These are phyloP conservation scores for Margaritifera margaritifera DNA, from an alignment of 2,888 invertebrate species.

Conservation along the genomic window DNA sequence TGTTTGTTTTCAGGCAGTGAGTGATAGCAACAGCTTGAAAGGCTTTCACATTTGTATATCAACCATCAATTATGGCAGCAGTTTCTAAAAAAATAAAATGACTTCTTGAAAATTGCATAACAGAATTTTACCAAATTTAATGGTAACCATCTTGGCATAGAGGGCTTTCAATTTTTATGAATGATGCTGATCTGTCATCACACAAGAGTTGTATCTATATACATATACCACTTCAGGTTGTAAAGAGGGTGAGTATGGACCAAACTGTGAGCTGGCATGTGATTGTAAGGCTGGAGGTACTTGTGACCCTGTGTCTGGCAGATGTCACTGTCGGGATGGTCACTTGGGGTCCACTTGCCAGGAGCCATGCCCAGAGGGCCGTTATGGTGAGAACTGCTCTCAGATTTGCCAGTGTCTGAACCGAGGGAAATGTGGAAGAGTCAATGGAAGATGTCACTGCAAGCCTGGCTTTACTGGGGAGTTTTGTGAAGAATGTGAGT, in stretches of 20 bases:
- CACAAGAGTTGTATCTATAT: too few relatives aligned
- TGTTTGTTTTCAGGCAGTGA: too few relatives aligned
- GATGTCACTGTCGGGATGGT: conserved; percentile 67
- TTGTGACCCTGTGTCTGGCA: conserved; percentile 65
- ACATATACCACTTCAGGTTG: conserved; percentile 54
- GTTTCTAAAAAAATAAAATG: too few relatives aligned
- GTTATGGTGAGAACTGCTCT: conserved; percentile 66
- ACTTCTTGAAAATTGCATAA: too few relatives aligned
- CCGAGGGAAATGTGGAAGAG: conserved; percentile 64
- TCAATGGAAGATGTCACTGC: conserved; percentile 84
- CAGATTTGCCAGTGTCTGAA: conserved; percentile 63
- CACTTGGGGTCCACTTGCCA: conserved; percentile 61
- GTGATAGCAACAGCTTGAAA: too few relatives aligned
- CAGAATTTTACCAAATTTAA: too few relatives aligned
- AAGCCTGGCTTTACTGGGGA: conserved; percentile 73
- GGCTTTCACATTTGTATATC: too few relatives aligned
- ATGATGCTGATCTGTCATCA: too few relatives aligned
- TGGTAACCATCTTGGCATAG: too few relatives aligned
- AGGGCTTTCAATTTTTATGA: too few relatives aligned
- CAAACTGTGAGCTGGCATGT: conserved; percentile 63
- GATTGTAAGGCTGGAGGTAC: conserved; percentile 72
- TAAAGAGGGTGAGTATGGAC: conserved; percentile 60
- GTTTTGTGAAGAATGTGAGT: conserved; percentile 64
- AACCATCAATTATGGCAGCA: too few relatives aligned
- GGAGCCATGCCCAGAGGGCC: conserved; percentile 58